These are phyloP conservation scores for Parauchenoglanis punctatus DNA, from an alignment of 2,797 vertebrate genomes.

Conservation along the genomic window DNA sequence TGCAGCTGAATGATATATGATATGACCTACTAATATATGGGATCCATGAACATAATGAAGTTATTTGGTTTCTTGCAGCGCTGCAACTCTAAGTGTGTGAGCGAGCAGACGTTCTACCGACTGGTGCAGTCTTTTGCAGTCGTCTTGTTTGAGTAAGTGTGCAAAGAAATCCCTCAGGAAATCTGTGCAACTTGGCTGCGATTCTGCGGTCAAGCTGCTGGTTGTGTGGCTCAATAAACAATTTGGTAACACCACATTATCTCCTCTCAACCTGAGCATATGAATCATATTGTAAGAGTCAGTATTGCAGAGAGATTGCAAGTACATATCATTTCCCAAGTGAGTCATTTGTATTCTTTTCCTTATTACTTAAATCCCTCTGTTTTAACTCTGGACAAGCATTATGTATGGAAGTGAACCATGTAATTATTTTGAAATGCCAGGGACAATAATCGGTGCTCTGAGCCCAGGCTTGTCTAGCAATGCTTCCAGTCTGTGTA, in stretches of 20 bases:
- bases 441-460: background rate
- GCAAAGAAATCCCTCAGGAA: background rate
- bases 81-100: slow-evolving; percentile 95
- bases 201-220: slow-evolving; percentile 3
- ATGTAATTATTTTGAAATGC: slow-evolving; percentile 26
- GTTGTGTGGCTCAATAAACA: background rate
- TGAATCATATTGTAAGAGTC: background rate
- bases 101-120: slow-evolving; percentile 94
- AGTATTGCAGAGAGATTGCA: background rate
- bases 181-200: background rate
- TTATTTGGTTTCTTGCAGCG: slow-evolving; percentile 78
- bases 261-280: background rate
- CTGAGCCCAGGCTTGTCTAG: background rate
- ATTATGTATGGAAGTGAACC: background rate
- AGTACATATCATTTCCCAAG: background rate
- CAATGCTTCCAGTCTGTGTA: background rate
- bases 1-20: slow-evolving; percentile 18
- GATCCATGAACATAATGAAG: background rate
- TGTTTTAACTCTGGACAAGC: background rate
- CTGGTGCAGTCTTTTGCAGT: slow-evolving; percentile 98
- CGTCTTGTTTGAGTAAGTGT: slow-evolving; percentile 92
- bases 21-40: background rate
- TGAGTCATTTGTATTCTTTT: slow-evolving; percentile 1
- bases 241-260: background rate
- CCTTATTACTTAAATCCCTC: background rate